These are phyloP conservation scores for Coptotermes formosanus DNA, from an alignment of 1,140 invertebrate genomes.

Conservation along the genomic window DNA sequence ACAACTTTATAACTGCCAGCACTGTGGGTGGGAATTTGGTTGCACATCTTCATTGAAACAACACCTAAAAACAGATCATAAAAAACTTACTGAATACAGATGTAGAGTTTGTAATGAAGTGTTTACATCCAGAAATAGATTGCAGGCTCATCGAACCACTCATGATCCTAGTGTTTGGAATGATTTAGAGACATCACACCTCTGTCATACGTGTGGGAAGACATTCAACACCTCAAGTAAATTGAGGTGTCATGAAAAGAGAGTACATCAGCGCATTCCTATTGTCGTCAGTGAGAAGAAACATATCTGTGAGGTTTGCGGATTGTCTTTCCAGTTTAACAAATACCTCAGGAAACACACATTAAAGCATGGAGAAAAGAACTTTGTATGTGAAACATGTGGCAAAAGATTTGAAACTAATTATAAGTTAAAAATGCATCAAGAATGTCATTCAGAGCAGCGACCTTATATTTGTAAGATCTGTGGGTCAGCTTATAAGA, in stretches of 20 bases:
- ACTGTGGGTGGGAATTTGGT: slow-evolving; percentile 10
- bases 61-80: not conserved
- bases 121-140: not conserved
- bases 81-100: not conserved
- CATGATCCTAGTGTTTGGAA: slow-evolving; percentile 3
- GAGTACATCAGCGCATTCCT: not conserved
- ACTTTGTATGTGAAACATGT: slow-evolving; percentile 23
- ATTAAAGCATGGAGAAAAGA: slow-evolving; percentile 21
- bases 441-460: slow-evolving; percentile 50
- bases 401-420: slow-evolving; percentile 20
- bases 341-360: slow-evolving; percentile 17
- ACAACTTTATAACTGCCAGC: not conserved
- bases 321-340: slow-evolving; percentile 5
- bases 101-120: slow-evolving; percentile 9
- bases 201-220: not conserved
- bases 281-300: not conserved
- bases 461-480: slow-evolving; percentile 25
- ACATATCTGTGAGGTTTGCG: slow-evolving; percentile 16
- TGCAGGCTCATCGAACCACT: not conserved
- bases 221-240: slow-evolving; percentile 1
- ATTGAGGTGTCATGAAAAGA: slow-evolving; percentile 3
- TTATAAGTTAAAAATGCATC: slow-evolving; percentile 3
- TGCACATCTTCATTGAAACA: not conserved
- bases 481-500: slow-evolving; percentile 25
- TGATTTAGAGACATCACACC: slow-evolving; percentile 3